Conservation (phyloP, 2,113 vertebrate genomes). For the Cairina moschata region DNA sequence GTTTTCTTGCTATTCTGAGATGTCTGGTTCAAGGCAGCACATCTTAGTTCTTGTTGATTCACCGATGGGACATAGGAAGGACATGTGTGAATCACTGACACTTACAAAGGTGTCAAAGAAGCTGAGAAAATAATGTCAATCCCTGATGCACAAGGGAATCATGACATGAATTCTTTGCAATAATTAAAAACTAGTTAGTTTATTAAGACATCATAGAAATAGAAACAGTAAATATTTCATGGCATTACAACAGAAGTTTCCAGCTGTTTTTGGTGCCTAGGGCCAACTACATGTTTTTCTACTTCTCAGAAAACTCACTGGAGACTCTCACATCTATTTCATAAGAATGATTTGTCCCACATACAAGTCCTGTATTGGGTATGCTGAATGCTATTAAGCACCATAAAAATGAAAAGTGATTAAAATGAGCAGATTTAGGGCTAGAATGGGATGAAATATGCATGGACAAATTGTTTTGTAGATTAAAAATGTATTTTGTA, state of each 20-base stretch:
- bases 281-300: neutral
- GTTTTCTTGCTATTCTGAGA: neutral
- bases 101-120: neutral
- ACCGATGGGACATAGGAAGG: neutral
- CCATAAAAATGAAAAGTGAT: slow-evolving; percentile 30
- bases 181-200: neutral
- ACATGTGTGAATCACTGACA: neutral
- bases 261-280: neutral
- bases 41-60: neutral
- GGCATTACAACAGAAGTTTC: neutral
- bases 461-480: slow-evolving; percentile 34
- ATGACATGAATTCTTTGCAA: neutral
- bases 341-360: slow-evolving; percentile 13
- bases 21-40: neutral
- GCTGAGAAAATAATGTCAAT: neutral
- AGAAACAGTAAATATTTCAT: neutral
- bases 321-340: neutral
- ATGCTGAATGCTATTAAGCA: neutral
- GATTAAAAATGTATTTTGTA: slow-evolving; percentile 61
- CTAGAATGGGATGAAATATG: slow-evolving; percentile 42
- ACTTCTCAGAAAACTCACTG: neutral
- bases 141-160: neutral
- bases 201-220: neutral
- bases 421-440: slow-evolving; percentile 60
- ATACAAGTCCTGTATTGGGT: slow-evolving; percentile 1